Percentiles rank a stretch among this genome's conserved stretches.
Conservation (phyloP, 2,113 vertebrate species). For the Stigmatopora argus region DNA sequence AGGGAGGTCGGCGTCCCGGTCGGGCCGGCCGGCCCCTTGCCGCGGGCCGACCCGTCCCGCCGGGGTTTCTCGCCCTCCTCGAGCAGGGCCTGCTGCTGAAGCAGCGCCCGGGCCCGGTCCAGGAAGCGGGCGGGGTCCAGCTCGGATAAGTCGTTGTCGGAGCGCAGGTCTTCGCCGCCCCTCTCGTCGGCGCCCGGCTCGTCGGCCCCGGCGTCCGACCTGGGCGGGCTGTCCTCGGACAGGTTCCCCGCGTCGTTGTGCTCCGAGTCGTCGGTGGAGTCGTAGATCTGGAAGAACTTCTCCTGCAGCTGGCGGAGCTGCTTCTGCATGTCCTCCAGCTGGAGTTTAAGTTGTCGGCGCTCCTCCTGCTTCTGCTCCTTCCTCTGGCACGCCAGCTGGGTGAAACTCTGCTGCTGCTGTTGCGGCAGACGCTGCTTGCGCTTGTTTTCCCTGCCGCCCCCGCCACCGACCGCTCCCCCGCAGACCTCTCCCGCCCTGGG, state of each 20-base stretch:
- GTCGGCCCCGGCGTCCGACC: constrained; percentile 73
- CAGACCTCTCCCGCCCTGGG: constrained; percentile 75
- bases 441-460: constrained; percentile 89
- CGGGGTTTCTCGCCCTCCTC: constrained; percentile 79
- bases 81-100: constrained; percentile 82
- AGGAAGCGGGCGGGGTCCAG: constrained; percentile 90
- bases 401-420: constrained; percentile 97
- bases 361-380: constrained; percentile 97
- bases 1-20: constrained; percentile 60
- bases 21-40: constrained; percentile 78
- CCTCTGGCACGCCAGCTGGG: constrained; percentile 93
- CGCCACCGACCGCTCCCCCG: constrained; percentile 54
- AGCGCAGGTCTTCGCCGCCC: constrained; percentile 73
- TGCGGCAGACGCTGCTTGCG: constrained; percentile 98
- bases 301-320: constrained; percentile 99
- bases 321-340: constrained; percentile 99
- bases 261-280: constrained; percentile 97
- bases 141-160: constrained; percentile 89
- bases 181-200: constrained; percentile 71
- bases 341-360: constrained; percentile 94
- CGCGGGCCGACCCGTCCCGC: constrained; percentile 77
- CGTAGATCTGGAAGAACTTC: constrained; percentile 99
- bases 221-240: constrained; percentile 88
- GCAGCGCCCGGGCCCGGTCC: constrained; percentile 83
- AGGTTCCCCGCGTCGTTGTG: constrained; percentile 83